Conservation (phyloP, 2,113 vertebrate genomes). For the Mormyrus iriodes region DNA sequence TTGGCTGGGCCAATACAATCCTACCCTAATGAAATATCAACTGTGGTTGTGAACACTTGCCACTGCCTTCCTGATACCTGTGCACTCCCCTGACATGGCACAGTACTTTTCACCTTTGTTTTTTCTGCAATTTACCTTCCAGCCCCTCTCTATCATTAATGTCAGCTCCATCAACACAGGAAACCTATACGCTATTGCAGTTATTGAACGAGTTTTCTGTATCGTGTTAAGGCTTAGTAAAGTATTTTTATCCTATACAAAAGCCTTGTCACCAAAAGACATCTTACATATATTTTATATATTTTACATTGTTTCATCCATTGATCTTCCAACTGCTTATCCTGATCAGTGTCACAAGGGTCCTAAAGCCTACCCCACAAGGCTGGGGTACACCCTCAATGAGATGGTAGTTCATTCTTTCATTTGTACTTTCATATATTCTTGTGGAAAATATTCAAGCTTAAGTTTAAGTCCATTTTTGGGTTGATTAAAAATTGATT, state of each 20-base stretch:
- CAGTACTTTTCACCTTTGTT: not conserved
- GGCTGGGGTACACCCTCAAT: not conserved
- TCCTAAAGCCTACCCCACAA: not conserved
- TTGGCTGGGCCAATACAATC: not conserved
- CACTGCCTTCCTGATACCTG: not conserved
- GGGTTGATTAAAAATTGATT: not conserved
- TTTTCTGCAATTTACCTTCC: not conserved
- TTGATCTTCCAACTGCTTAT: no score
- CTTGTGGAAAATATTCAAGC: not conserved
- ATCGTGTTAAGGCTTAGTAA: not conserved
- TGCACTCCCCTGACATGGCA: not conserved
- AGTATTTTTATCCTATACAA: not conserved
- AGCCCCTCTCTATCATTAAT: not conserved
- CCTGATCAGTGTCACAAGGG: no score
- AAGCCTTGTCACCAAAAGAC: not conserved
- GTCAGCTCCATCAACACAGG: not conserved
- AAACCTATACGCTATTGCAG: not conserved
- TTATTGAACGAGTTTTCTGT: not conserved
- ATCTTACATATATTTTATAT: no score
- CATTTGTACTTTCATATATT: not conserved
- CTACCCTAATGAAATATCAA: not conserved
- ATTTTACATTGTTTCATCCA: no score
- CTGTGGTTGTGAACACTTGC: not conserved
- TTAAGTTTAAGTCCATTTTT: not conserved
- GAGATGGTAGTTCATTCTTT: not conserved